phyloP scores from a whole-genome alignment of 2,888 invertebrate genomes.

The Phragmatobia fuliginosa region DNA sequence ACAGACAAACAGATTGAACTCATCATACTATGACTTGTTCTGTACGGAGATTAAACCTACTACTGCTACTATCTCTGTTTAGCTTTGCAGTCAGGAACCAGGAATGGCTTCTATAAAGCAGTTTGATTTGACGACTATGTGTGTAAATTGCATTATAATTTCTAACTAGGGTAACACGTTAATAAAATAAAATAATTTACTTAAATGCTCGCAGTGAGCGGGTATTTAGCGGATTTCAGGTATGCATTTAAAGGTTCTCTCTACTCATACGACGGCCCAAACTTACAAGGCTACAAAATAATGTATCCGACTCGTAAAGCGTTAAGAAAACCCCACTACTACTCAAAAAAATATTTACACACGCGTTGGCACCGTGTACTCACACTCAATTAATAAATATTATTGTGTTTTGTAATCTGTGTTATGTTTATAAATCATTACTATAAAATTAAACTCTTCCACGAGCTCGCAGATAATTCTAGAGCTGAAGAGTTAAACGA shows the following conservation, averaged over 20 bases:
- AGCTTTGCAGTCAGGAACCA: neutral
- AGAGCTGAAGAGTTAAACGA: neutral
- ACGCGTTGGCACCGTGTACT: neutral
- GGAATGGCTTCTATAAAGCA: neutral
- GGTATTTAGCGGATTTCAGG: neutral
- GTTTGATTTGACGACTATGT: too few relatives aligned
- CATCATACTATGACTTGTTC: neutral
- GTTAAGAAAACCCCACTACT: neutral
- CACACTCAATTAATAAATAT: neutral
- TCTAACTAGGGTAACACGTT: too few relatives aligned
- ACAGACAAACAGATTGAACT: neutral
- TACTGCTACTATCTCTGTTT: too few relatives aligned
- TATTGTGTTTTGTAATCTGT: neutral
- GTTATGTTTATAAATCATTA: neutral
- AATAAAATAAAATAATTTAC: too few relatives aligned
- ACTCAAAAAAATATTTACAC: neutral
- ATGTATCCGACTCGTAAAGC: slow-evolving; percentile 3
- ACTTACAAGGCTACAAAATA: neutral
- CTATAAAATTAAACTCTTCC: neutral
- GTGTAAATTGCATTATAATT: too few relatives aligned
- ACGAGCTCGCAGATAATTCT: neutral
- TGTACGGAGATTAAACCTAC: neutral
- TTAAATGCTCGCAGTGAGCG: too few relatives aligned
- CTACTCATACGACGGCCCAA: neutral
- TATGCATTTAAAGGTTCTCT: neutral